A percentile compares a stretch with the other conserved stretches of the same genome.
These are phyloP conservation scores for Lasioglossum marginatum DNA, from an alignment of 2,888 invertebrate species.

Conservation along the genomic window DNA sequence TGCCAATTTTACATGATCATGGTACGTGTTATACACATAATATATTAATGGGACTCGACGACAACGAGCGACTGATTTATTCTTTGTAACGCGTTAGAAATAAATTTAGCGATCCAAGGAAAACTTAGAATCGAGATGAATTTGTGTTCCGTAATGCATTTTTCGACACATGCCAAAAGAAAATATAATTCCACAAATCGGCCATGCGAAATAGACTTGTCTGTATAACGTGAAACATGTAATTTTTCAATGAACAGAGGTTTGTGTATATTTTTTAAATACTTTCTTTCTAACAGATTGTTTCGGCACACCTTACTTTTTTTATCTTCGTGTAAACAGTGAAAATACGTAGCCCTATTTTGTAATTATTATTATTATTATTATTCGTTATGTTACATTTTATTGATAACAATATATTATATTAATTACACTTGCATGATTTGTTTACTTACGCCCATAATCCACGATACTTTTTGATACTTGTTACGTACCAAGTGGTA, in stretches of 20 bases:
- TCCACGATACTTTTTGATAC: conserved; percentile 37
- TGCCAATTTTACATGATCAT: conserved; percentile 48
- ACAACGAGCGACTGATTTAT: conserved; percentile 65
- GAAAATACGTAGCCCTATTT: conserved; percentile 77
- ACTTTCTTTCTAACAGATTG: conserved; percentile 50
- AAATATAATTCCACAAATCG: conserved; percentile 48
- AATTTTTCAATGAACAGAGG: conserved; percentile 27
- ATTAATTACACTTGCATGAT: conserved; percentile 80
- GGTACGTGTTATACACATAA: conserved; percentile 42
- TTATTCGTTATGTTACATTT: conserved; percentile 84
- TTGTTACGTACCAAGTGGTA: conserved; percentile 22
- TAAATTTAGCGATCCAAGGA: conserved; percentile 33
- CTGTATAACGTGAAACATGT: conserved; percentile 48
- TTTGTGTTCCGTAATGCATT: conserved; percentile 52
- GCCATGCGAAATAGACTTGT: conserved; percentile 46
- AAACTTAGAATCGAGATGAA: conserved; percentile 30
- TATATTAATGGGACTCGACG: conserved; percentile 46
- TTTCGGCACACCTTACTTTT: conserved; percentile 62
- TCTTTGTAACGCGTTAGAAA: conserved; percentile 43
- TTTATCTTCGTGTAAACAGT: conserved; percentile 75
- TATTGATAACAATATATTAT: conserved; percentile 84
- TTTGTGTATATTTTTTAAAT: conserved; percentile 66
- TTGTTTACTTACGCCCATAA: conserved; percentile 74
- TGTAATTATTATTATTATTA: conserved; percentile 83
- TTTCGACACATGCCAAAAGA: conserved; percentile 61